phyloP scores from a whole-genome alignment of 2,797 vertebrate genomes.

The Sebastes baramenuke region DNA sequence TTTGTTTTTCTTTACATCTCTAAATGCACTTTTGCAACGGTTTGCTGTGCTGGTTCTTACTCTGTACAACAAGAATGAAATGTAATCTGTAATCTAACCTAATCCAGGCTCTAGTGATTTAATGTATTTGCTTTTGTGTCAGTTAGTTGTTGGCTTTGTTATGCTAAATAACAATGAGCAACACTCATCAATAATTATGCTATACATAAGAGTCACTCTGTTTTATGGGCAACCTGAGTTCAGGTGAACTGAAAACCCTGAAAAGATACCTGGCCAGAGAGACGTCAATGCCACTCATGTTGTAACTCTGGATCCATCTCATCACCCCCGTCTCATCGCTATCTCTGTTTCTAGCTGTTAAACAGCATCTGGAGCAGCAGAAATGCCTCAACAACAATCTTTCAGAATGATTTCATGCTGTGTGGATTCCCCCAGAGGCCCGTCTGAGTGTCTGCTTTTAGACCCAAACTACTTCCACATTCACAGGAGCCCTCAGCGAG shows the following conservation, averaged over 20 bases:
- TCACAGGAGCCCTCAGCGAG: constrained; percentile 20
- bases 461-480: constrained; percentile 7
- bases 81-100: not conserved
- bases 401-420: constrained; percentile 30
- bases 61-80: not conserved
- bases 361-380: constrained; percentile 23
- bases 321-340: not conserved
- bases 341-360: not conserved
- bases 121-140: not conserved
- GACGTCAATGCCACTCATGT: no score
- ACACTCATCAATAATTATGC: not conserved
- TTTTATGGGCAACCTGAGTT: not conserved
- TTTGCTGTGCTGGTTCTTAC: not conserved
- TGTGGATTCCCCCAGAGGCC: constrained; percentile 22
- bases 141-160: not conserved
- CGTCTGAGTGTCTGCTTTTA: constrained; percentile 4
- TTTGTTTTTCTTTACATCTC: not conserved
- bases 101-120: not conserved
- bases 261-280: not conserved
- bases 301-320: not conserved
- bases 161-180: not conserved
- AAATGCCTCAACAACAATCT: constrained; percentile 13
- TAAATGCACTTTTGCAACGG: not conserved
- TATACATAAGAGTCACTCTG: no score
- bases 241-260: not conserved